A percentile compares a stretch with the other conserved stretches of the same genome.
Conservation (phyloP, 2,888 invertebrate genomes). For the Perdita meconis region DNA sequence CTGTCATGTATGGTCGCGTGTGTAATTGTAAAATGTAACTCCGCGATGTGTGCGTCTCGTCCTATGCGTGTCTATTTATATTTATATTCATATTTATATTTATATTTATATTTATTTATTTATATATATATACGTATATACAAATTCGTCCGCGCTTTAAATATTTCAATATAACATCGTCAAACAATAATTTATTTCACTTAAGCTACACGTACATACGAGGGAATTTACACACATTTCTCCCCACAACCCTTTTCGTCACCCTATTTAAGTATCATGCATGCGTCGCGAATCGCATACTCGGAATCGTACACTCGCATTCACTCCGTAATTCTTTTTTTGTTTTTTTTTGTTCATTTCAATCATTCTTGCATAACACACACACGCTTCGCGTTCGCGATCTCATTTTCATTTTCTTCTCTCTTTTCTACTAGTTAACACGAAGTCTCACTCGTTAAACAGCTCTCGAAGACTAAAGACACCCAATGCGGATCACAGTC, state of each 20-base stretch:
- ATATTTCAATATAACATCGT: constrained; percentile 83
- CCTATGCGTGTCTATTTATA: constrained; percentile 75
- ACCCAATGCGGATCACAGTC: constrained; percentile 83
- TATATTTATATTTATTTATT: no score
- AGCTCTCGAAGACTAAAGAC: constrained; percentile 81
- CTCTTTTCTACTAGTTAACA: constrained; percentile 56
- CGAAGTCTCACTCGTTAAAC: constrained; percentile 71
- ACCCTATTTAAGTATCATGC: constrained; percentile 63
- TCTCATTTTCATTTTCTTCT: constrained; percentile 1
- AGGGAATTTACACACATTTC: constrained; percentile 21
- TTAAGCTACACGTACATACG: constrained; percentile 75
- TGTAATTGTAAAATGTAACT: constrained; percentile 43
- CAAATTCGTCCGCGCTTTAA: constrained; percentile 75
- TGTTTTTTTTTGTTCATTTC: background rate
- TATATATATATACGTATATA: constrained; percentile 81
- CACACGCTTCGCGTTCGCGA: background rate
- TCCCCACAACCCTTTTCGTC: constrained; percentile 10
- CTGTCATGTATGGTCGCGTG: constrained; percentile 12
- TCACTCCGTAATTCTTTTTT: constrained; percentile 7
- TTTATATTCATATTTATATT: no score
- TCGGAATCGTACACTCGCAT: constrained; percentile 23
- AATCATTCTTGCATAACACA: background rate
- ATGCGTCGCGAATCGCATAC: constrained; percentile 52
- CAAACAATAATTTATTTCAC: constrained; percentile 82
- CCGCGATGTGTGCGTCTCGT: constrained; percentile 41